Percentiles rank a stretch among this genome's conserved stretches.
Evolutionary conservation across 1,140 invertebrate species (phyloP).

Genomic region (Polypedilum pembai): DNA sequence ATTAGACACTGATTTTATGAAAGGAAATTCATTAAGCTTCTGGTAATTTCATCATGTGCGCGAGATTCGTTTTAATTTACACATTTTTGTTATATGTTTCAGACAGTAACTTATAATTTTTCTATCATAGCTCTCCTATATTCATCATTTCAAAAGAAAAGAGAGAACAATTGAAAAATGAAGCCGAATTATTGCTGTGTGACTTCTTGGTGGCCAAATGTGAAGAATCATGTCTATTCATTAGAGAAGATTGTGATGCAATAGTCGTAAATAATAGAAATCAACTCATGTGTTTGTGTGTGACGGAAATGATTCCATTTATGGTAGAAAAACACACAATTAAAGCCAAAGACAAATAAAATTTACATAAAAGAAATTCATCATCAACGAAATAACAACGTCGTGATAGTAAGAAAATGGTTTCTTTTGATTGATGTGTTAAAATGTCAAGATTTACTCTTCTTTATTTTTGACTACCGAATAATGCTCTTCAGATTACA

Average conservation of each 20-base stretch:
- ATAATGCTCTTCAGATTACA: too few species aligned
- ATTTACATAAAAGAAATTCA: constrained; percentile 19
- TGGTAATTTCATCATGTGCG: constrained; percentile 9
- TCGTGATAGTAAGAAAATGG: too few species aligned
- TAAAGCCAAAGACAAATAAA: neutral
- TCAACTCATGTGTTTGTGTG: neutral
- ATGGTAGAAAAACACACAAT: neutral
- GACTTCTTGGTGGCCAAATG: constrained; percentile 1
- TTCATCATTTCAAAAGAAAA: neutral
- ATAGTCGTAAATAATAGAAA: neutral
- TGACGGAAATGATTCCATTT: neutral
- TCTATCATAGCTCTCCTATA: neutral
- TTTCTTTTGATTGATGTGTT: too few species aligned
- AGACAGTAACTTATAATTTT: neutral
- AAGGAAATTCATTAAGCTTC: constrained; percentile 18
- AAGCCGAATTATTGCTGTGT: neutral
- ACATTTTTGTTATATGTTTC: neutral
- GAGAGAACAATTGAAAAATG: neutral
- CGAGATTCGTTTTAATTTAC: constrained; percentile 12
- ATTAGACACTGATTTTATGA: neutral
- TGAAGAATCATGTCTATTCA: constrained; percentile 3
- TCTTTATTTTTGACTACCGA: too few species aligned
- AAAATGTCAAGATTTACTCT: too few species aligned
- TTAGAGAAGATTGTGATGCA: neutral
- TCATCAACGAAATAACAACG: neutral